Conservation (phyloP, 2,113 vertebrate genomes). For the Labeo catla region DNA sequence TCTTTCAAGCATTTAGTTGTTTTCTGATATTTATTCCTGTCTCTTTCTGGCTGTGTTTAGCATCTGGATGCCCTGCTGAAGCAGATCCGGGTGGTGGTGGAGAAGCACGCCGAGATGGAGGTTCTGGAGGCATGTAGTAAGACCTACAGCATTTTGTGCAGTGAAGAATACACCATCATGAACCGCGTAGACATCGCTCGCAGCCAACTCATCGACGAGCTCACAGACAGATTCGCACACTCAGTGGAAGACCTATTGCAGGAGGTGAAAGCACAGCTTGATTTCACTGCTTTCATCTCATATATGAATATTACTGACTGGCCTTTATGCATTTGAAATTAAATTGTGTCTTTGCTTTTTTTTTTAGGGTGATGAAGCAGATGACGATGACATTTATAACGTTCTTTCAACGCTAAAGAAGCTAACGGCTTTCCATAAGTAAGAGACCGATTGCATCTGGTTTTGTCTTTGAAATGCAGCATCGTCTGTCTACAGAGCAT, state of each 20-base stretch:
- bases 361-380: conserved; percentile 92
- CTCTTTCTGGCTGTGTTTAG: conserved; percentile 61
- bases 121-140: conserved; percentile 98
- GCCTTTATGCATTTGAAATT: background rate
- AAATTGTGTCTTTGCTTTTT: background rate
- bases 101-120: conserved; percentile 95
- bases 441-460: conserved; percentile 61
- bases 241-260: conserved; percentile 96
- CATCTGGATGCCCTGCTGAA: conserved; percentile 96
- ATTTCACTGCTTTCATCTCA: background rate
- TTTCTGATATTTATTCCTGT: background rate
- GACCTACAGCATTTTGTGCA: conserved; percentile 98
- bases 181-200: conserved; percentile 98
- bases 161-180: conserved; percentile 98
- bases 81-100: conserved; percentile 97
- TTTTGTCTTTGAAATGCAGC: background rate
- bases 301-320: background rate
- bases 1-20: background rate
- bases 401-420: conserved; percentile 95
- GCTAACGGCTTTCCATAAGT: conserved; percentile 99
- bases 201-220: conserved; percentile 97
- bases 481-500: conserved; percentile 14
- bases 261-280: conserved; percentile 77
- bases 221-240: conserved; percentile 93
- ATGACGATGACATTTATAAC: conserved; percentile 98